These are phyloP conservation scores for Probaryconus sp. DNA, from an alignment of 1,140 invertebrate genomes.

Conservation along the genomic window DNA sequence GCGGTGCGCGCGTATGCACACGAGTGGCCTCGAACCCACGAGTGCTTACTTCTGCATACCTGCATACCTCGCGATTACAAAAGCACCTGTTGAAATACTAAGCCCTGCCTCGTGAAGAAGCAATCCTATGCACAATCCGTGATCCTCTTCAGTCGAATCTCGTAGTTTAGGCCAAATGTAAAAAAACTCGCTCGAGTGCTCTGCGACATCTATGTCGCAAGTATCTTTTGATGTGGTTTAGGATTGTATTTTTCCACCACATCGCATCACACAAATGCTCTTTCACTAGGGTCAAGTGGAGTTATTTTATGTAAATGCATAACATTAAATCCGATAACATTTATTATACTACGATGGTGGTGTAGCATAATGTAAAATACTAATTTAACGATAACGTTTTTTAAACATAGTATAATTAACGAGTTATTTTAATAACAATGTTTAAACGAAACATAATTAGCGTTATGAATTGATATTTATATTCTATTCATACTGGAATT, in stretches of 20 bases:
- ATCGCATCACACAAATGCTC: background rate
- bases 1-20: constrained; percentile 66
- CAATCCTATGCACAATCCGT: constrained; percentile 37
- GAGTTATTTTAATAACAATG: no score
- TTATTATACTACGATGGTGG: no score
- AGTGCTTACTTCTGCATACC: constrained; percentile 74
- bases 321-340: no score
- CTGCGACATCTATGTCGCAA: background rate
- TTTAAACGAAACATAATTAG: no score
- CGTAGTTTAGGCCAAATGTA: constrained; percentile 36
- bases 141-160: constrained; percentile 12
- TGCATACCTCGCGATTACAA: constrained; percentile 70
- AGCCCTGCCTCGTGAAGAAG: constrained; percentile 51
- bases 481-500: background rate
- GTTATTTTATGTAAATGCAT: constrained; percentile 7
- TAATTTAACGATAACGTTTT: no score
- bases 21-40: constrained; percentile 68
- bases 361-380: no score
- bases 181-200: constrained; percentile 19
- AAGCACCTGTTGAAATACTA: constrained; percentile 73
- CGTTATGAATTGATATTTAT: background rate
- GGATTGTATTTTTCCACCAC: constrained; percentile 1
- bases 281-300: constrained; percentile 16
- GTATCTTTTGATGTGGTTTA: constrained; percentile 21
- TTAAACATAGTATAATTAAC: no score